A percentile compares a stretch with the other conserved stretches of the same genome.
Evolutionary conservation across 2,888 invertebrate species (phyloP).

Genomic region (Drosophila paramelanica): DNA sequence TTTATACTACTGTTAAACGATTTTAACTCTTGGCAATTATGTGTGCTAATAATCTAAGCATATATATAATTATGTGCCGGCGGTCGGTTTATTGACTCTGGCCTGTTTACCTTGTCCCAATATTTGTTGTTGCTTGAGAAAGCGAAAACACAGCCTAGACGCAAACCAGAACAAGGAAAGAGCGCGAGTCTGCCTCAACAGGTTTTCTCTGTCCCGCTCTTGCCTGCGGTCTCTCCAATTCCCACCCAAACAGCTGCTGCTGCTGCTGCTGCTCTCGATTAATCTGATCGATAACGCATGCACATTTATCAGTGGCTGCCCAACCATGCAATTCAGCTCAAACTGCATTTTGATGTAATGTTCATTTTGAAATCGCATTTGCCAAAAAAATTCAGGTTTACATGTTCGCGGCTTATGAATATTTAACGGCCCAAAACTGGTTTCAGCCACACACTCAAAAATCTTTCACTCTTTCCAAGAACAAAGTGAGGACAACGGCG

Average conservation of each 20-base stretch:
- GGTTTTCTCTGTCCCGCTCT: slow-evolving; percentile 46
- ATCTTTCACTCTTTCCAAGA: slow-evolving; percentile 78
- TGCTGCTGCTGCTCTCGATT: slow-evolving; percentile 36
- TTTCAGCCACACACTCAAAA: slow-evolving; percentile 57
- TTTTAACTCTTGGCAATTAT: slow-evolving; percentile 14
- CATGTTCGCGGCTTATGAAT: slow-evolving; percentile 58
- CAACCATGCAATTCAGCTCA: slow-evolving; percentile 45
- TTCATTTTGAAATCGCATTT: slow-evolving; percentile 7
- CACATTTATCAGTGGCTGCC: slow-evolving; percentile 36
- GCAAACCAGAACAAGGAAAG: slow-evolving; percentile 19
- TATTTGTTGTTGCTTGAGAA: slow-evolving; percentile 52
- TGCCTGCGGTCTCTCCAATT: slow-evolving; percentile 5
- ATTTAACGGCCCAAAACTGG: slow-evolving; percentile 70
- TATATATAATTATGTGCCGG: slow-evolving; percentile 24
- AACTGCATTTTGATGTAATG: slow-evolving; percentile 54
- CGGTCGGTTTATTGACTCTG: slow-evolving; percentile 41
- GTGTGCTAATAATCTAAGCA: slow-evolving; percentile 7
- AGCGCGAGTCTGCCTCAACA: slow-evolving; percentile 48
- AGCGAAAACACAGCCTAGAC: slow-evolving; percentile 64
- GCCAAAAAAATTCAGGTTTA: slow-evolving; percentile 64
- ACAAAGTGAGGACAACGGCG: slow-evolving; percentile 60
- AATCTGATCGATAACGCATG: slow-evolving; percentile 45
- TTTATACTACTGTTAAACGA: slow-evolving; percentile 11
- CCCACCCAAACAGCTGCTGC: slow-evolving; percentile 12
- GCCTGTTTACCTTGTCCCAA: slow-evolving; percentile 70